Base-by-base conservation (phyloP, 1,140 invertebrate species). In the Homarus americanus region DNA sequence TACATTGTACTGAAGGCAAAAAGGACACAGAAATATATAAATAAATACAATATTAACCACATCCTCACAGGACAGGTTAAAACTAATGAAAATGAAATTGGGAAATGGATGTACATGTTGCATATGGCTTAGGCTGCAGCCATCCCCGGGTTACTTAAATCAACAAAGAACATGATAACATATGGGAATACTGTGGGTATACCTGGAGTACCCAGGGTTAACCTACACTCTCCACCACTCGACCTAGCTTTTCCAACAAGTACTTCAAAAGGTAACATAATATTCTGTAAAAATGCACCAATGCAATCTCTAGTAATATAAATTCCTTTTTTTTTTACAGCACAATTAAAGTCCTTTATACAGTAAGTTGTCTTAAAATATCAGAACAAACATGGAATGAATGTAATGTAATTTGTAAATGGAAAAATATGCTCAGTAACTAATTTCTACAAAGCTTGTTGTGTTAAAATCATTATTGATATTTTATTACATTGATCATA, bases 11-110 rank as follows among this genome's bases (percentile, higher is more conserved):
- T 87, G 84, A 87, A 41, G 85, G 75, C 85, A 87, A 66, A 38
- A 58, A 63, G n/a, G 49, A 58, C 36, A 40, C 36, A 79, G 44
- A 49, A 86, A 53, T 76, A 86, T 36, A 79, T 87, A 76, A 87
- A 87, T 84, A 84, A 72, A 84, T 84, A 84, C 53, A 58, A 49
- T 63, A 69, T 72, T 84, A 87, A 87, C 76, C 75, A 79, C 78
- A 87, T 63, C 75, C 85, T 79, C 15, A 79, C n/a, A 41, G 75
- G 36, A 40, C 24, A 53, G 85, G 75, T 63, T 79, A 76, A 79
- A 79, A 86, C 44, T 41, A 38, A 49, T 2, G 66, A 41, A 79
- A 87, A 63, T 49, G 36, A 66, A 87, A 78, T 1, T 40, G 75
- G 76, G 53, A 53, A 78, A 87, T 66, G 53, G 63, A 87, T 78